Conservation (phyloP, 2,113 vertebrate genomes). For the Acanthisitta chloris region DNA sequence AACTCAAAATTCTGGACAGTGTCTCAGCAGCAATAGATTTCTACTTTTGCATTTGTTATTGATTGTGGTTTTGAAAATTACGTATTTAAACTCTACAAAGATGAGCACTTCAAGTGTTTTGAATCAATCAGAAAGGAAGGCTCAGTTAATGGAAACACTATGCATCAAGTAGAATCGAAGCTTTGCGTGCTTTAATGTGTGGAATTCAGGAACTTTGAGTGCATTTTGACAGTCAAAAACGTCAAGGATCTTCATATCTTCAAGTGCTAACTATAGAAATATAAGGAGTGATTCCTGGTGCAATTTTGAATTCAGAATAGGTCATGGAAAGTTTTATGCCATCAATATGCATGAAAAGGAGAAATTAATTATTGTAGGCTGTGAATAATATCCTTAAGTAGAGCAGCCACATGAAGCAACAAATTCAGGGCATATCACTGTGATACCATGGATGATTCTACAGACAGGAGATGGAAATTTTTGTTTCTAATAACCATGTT, state of each 20-base stretch:
- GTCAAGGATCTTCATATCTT: background rate
- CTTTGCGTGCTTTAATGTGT: background rate
- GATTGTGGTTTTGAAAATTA: background rate
- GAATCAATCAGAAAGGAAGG: background rate
- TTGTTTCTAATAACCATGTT: background rate
- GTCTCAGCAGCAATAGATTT: background rate
- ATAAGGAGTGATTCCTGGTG: background rate
- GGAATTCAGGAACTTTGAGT: background rate
- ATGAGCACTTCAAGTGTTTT: background rate
- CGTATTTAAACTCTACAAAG: background rate
- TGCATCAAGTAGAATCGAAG: background rate
- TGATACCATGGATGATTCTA: background rate
- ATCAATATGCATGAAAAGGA: background rate
- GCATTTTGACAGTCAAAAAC: background rate
- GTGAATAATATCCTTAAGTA: background rate
- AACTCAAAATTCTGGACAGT: background rate
- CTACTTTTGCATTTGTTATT: background rate
- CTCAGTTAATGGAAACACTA: background rate
- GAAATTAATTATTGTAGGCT: background rate
- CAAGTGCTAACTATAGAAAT: background rate
- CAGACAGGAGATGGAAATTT: background rate
- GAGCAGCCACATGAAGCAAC: background rate
- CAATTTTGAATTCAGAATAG: background rate
- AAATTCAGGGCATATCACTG: background rate
- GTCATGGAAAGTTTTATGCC: background rate